These are phyloP conservation scores for Amazona ochrocephala DNA, from an alignment of 2,797 vertebrate genomes.

Conservation along the genomic window DNA sequence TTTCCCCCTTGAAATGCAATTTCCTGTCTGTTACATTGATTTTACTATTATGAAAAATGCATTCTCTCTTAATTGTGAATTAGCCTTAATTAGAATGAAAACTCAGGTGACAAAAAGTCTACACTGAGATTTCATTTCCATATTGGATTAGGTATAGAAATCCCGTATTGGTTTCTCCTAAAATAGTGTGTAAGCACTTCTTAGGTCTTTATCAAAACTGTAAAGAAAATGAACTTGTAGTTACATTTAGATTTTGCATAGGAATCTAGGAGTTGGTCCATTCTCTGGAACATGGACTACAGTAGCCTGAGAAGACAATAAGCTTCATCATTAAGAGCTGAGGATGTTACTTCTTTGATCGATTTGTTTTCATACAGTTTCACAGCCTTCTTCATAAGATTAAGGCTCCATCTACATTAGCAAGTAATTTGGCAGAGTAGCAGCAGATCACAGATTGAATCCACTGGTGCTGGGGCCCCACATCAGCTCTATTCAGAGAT, in stretches of 20 bases:
- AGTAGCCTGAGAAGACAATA: not conserved
- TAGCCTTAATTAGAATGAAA: not conserved
- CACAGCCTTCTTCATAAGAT: accelerated
- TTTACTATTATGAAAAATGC: not conserved
- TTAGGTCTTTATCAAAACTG: not conserved
- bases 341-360: not conserved
- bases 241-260: not conserved
- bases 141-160: not conserved
- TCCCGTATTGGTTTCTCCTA: not conserved
- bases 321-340: not conserved
- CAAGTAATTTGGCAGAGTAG: not conserved
- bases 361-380: not conserved
- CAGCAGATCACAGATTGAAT: not conserved
- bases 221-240: not conserved
- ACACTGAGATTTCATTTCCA: not conserved
- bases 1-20: not conserved
- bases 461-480: not conserved
- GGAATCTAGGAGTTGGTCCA: not conserved
- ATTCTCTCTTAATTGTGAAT: not conserved
- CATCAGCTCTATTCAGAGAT: not conserved
- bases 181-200: not conserved
- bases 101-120: not conserved
- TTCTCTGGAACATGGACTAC: not conserved
- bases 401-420: not conserved
- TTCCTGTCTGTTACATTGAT: not conserved